These are phyloP conservation scores for Nomada fabriciana DNA, from an alignment of 2,888 invertebrate species.

Conservation along the genomic window DNA sequence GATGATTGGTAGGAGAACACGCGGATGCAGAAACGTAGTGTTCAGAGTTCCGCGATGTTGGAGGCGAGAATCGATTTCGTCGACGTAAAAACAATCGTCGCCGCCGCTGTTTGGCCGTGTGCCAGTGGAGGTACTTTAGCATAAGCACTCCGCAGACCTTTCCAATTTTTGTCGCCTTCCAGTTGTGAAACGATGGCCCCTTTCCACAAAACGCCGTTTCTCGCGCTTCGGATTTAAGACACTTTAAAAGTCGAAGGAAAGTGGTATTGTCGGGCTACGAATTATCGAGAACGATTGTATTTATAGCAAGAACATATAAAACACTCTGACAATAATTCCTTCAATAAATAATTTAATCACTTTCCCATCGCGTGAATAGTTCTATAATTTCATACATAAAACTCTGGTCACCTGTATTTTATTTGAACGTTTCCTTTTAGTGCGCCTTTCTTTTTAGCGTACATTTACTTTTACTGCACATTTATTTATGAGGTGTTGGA, in stretches of 20 bases:
- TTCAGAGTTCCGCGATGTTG: neutral
- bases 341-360: neutral
- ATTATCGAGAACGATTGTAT: neutral
- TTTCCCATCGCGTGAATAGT: too few species aligned
- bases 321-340: neutral
- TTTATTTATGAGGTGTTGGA: too few species aligned
- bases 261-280: neutral
- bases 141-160: constrained; percentile 24
- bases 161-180: constrained; percentile 30
- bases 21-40: neutral
- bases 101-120: constrained; percentile 3
- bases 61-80: constrained; percentile 6
- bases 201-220: constrained; percentile 5
- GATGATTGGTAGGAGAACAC: constrained; percentile 3
- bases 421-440: too few species aligned
- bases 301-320: neutral
- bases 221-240: constrained; percentile 13
- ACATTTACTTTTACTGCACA: too few species aligned
- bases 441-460: too few species aligned
- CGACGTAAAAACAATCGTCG: constrained; percentile 21
- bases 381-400: too few species aligned
- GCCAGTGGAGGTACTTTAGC: constrained; percentile 29
- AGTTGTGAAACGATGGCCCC: constrained; percentile 3
- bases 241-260: constrained; percentile 1
- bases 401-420: too few species aligned